These are phyloP conservation scores for Henicopernis longicauda DNA, from an alignment of 2,113 vertebrate species.

Conservation along the genomic window DNA sequence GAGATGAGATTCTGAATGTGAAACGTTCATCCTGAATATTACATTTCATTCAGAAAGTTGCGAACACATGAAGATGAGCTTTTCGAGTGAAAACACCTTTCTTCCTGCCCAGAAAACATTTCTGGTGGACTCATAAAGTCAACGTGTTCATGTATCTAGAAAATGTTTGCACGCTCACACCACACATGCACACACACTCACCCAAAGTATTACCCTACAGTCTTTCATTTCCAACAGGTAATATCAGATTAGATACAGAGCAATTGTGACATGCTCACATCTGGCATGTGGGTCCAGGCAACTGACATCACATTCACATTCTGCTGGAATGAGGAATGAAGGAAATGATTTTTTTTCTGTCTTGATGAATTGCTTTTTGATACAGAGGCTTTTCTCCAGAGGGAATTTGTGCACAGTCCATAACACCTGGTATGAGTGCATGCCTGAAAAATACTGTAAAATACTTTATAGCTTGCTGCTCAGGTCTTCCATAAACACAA, in stretches of 20 bases:
- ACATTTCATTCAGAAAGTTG: background rate
- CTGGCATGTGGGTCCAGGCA: background rate
- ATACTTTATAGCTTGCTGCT: background rate
- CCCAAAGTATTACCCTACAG: background rate
- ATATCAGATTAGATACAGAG: background rate
- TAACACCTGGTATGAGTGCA: background rate
- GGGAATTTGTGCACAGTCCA: fast-evolving
- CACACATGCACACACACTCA: fast-evolving
- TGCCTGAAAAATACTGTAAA: background rate
- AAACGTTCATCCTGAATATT: background rate
- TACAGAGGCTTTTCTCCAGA: background rate
- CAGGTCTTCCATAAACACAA: background rate
- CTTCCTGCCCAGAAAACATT: background rate
- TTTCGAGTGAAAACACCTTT: background rate
- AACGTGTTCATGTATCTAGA: fast-evolving
- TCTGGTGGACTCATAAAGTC: background rate
- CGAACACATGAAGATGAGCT: background rate
- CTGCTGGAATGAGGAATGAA: background rate
- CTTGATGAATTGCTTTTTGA: background rate
- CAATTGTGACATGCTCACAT: background rate
- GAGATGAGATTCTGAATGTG: background rate
- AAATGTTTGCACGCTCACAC: background rate
- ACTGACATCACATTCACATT: background rate
- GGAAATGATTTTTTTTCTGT: background rate
- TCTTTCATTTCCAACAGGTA: background rate